These are phyloP conservation scores for Nasonia vitripennis DNA, from an alignment of 1,140 invertebrate species.

Conservation along the genomic window DNA sequence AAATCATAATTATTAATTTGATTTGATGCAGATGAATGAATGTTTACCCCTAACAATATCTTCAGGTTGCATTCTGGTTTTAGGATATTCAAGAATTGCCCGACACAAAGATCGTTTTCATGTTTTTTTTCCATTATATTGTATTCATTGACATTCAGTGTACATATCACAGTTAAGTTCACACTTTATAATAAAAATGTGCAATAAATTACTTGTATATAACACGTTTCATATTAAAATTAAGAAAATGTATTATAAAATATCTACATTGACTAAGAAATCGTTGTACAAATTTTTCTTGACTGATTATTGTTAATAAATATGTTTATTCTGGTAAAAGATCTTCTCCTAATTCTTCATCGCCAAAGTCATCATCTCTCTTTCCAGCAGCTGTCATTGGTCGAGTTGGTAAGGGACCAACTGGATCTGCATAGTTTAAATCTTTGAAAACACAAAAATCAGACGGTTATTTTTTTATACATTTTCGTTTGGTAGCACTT, in stretches of 20 bases:
- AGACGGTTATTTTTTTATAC: conserved; percentile 51
- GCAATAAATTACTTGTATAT: background rate
- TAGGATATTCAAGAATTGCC: too few species aligned
- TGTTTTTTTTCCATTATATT: background rate
- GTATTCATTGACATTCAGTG: background rate
- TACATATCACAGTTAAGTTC: background rate
- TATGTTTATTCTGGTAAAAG: conserved; percentile 82
- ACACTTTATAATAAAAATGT: background rate
- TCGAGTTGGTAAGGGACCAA: conserved; percentile 83
- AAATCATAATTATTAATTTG: too few species aligned
- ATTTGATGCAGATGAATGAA: too few species aligned
- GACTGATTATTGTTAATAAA: background rate
- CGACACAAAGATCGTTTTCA: background rate
- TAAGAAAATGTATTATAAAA: background rate
- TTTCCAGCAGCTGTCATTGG: conserved; percentile 85
- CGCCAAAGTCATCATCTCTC: conserved; percentile 86
- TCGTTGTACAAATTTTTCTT: background rate
- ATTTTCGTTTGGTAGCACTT: background rate
- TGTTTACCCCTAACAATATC: too few species aligned
- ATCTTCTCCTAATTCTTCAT: conserved; percentile 88
- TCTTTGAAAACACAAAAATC: conserved; percentile 72
- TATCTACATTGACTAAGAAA: conserved; percentile 9
- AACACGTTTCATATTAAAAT: background rate
- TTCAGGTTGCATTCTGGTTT: too few species aligned
- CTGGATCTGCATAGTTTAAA: conserved; percentile 82